Base-by-base conservation (phyloP, 2,797 vertebrate genomes). In the Vireo griseus region DNA sequence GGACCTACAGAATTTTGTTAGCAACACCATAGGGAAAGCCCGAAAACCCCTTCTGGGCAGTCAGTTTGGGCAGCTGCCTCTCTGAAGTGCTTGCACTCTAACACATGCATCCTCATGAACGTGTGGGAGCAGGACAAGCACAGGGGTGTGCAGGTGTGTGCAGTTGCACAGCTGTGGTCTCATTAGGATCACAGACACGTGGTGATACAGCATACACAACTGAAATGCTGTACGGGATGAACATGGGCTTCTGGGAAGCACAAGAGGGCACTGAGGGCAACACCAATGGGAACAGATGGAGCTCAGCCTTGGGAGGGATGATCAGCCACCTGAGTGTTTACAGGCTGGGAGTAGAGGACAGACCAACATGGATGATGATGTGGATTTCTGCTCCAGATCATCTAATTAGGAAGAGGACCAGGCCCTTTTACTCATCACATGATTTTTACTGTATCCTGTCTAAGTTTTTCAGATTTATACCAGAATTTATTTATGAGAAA, bases 181-280 rank as follows among this genome's bases (percentile, higher is more conserved):
- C 69, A 29, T 0, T 7, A 35, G 50, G 45, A 48, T 59, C 62
- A 66, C 21, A 76, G 51, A 76, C 13, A 17, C 2, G 4, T 3
- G 39, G 50, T 0, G 1, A 72, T 20, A 44, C 1, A 61, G 52
- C 37, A 26, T 44, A 54, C 13, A 37, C 40, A 45, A 13, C 42
- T n/a, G 69, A 86, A 59, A 74, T 7, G 31, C 61, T 87, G 50
- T 25, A 16, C n/a, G 48, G 37, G 15, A 80, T 22, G 26, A 62
- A 29, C 51, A 52, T 0, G 0, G 31, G n/a, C 29, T 74, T 66
- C 54, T 48, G 48, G 52, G 28, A 88, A 79, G 37, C 47, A 86
- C 22, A 37, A 48, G 31, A 39, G 13, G 15, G 47, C 24, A 66
- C 2, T 3, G 3, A 50, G 4, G 10, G 14, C 0, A 2, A 61